Percentiles rank a stretch among this genome's conserved stretches.
Evolutionary conservation across 1,140 invertebrate species (phyloP).

Genomic region (Pseudomyrmex cubaensis): DNA sequence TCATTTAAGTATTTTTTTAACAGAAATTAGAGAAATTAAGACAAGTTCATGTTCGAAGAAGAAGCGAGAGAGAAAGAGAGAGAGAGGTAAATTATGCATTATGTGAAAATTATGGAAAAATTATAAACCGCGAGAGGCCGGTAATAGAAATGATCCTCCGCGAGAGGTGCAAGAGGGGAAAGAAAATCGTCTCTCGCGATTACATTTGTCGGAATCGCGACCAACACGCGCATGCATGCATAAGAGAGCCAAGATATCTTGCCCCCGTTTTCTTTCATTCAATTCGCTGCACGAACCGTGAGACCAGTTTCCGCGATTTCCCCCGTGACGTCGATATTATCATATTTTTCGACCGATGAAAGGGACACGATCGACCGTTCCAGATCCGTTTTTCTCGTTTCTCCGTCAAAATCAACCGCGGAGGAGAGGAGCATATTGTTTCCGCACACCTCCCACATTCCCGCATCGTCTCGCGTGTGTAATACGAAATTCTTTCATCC

Average conservation of each 20-base stretch:
- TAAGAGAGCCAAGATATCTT: slow-evolving; percentile 7
- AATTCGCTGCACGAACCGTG: slow-evolving; percentile 43
- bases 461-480: not conserved
- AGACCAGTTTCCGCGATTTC: slow-evolving; percentile 46
- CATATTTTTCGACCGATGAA: slow-evolving; percentile 38
- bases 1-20: no score
- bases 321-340: slow-evolving; percentile 35
- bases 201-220: slow-evolving; percentile 19
- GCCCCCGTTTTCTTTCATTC: slow-evolving; percentile 36
- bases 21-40: no score
- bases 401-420: slow-evolving; percentile 32
- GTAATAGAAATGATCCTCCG: not conserved
- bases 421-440: slow-evolving; percentile 33
- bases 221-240: slow-evolving; percentile 7
- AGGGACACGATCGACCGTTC: not conserved
- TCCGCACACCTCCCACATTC: not conserved
- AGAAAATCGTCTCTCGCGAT: slow-evolving; percentile 9
- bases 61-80: no score
- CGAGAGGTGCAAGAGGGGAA: not conserved
- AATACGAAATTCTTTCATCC: not conserved
- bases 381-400: slow-evolving; percentile 12
- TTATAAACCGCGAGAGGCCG: not conserved
- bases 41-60: no score
- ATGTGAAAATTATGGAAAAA: not conserved
- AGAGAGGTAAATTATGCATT: no score